A percentile compares a stretch with the other conserved stretches of the same genome.
Evolutionary conservation across 2,888 invertebrate species (phyloP).

Genomic region (Eupithecia abbreviata): DNA sequence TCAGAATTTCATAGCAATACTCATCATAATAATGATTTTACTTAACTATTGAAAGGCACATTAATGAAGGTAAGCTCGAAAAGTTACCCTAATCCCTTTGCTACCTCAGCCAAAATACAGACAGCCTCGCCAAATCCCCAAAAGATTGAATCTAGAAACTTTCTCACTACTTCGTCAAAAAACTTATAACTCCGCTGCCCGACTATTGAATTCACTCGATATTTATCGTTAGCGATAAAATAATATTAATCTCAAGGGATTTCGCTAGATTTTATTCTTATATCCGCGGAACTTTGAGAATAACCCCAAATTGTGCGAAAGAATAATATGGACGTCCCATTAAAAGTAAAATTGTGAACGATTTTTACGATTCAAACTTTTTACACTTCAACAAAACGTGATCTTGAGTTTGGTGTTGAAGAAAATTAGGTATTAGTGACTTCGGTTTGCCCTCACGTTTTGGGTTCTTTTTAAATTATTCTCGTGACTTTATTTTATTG

Average conservation of each 20-base stretch:
- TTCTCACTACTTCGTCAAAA: constrained; percentile 78
- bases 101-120: constrained; percentile 45
- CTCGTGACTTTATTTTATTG: constrained; percentile 29
- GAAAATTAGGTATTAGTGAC: constrained; percentile 50
- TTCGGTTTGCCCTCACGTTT: constrained; percentile 40
- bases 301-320: constrained; percentile 65
- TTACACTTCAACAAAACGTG: constrained; percentile 53
- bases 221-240: constrained; percentile 83
- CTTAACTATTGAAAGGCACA: not conserved
- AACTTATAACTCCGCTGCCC: constrained; percentile 76
- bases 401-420: constrained; percentile 47
- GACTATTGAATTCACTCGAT: constrained; percentile 81
- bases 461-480: constrained; percentile 43
- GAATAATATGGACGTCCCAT: constrained; percentile 65
- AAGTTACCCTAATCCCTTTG: constrained; percentile 26
- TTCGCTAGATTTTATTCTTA: constrained; percentile 79
- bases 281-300: constrained; percentile 73
- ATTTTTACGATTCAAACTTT: constrained; percentile 41
- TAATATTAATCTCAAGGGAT: constrained; percentile 83
- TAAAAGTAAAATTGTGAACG: constrained; percentile 50
- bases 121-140: constrained; percentile 70
- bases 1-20: not conserved
- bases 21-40: not conserved
- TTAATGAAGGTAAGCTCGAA: constrained; percentile 14
- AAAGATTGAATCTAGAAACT: constrained; percentile 79